Base-by-base conservation (phyloP, 2,888 invertebrate species). In the Xylota segnis region DNA sequence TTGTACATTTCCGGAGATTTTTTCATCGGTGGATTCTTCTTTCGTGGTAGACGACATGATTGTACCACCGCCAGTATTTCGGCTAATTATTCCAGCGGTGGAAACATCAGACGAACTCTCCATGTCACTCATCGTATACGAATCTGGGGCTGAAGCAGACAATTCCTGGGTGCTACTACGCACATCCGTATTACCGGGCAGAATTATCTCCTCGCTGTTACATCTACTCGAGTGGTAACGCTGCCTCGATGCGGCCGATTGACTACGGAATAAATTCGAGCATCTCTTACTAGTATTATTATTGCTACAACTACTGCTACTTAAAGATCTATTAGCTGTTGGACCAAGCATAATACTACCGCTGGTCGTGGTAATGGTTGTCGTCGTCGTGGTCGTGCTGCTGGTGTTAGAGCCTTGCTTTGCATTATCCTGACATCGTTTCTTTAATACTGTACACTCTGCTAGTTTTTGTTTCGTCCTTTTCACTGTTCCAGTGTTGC, bases 1-100 rank as follows among this genome's bases (percentile, higher is more conserved):
- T 93, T 95, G 95, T 88, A 97, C 97, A 91, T 96, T 95, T 32
- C 97, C 97, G 52, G 94, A 94, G 79, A 94, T 90, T 87, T 91
- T 92, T 18, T 92, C 90, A 12, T 89, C 90, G 88, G 84, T 81
- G 75, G 75, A 56, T 66, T 82, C 82, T 63, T 86, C 76, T 72
- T 59, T 82, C 58, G 82, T 47, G 14, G 82, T 47, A 23, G 71
- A 58, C 1, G 45, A 29, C 52, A 58, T 50, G 23, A 29, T 68
- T n/a, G n/a, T n/a, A 29, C 34, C 16, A 16, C 71, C 16, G 23
- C 71, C 74, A 23, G 59, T 66, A 18, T 14, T 65, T 37, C 56
- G 59, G 1, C 10, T 14, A 27, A 72, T 72, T 32, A 72, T 52
- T 34, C 32, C 70, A 45, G 40, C 52, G 0, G 37, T 61, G 10